Evolutionary conservation across 1,140 invertebrate species (phyloP).

Genomic region (Solenopsis fugax): DNA sequence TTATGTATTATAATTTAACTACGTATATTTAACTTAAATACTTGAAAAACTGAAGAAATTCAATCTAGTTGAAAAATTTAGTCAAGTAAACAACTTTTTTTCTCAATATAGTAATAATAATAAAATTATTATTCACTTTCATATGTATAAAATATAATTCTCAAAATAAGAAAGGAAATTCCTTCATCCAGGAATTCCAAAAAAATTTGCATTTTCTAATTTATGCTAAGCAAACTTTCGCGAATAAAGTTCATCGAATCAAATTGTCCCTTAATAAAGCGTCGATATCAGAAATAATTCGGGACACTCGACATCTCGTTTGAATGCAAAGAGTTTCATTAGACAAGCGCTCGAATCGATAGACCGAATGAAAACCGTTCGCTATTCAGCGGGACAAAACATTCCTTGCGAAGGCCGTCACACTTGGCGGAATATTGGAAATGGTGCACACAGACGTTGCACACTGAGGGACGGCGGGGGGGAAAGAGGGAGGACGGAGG

Average conservation of each 20-base stretch:
- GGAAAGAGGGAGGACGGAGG: background rate
- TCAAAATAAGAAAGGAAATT: too few relatives aligned
- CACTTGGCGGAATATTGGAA: slow-evolving; percentile 30
- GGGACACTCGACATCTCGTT: background rate
- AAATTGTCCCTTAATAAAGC: background rate
- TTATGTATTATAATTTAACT: too few relatives aligned
- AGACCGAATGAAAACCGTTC: background rate
- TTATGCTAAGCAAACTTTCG: background rate
- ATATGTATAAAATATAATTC: background rate
- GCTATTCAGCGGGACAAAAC: slow-evolving; percentile 22
- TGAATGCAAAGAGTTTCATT: slow-evolving; percentile 17
- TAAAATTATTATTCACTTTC: background rate
- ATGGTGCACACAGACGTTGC: slow-evolving; percentile 7
- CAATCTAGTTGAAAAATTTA: too few relatives aligned
- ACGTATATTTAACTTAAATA: too few relatives aligned
- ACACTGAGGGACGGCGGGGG: background rate
- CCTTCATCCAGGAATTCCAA: background rate
- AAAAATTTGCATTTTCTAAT: background rate
- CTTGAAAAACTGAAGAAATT: too few relatives aligned
- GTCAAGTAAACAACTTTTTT: too few relatives aligned
- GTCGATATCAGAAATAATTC: slow-evolving; percentile 8
- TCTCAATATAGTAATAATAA: background rate
- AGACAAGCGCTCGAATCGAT: slow-evolving; percentile 3
- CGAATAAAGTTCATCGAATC: background rate
- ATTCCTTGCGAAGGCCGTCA: slow-evolving; percentile 19